Evolutionary conservation across 2,113 vertebrate genomes (phyloP).

Genomic region (Mus musculus): DNA sequence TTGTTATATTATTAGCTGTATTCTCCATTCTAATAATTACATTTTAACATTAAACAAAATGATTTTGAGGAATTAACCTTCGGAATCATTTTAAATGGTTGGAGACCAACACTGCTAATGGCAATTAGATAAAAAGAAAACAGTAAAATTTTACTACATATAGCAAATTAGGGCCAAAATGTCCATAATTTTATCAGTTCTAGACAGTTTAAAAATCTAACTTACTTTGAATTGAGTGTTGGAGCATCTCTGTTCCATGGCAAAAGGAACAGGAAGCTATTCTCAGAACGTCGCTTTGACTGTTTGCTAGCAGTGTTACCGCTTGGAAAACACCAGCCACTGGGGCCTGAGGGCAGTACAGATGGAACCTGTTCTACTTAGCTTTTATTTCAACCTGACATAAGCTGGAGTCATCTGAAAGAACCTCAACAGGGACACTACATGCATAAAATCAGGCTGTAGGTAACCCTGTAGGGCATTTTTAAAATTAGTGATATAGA

Average conservation of each 20-base stretch:
- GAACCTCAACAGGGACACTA: not conserved
- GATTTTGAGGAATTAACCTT: conserved; percentile 1
- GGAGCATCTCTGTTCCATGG: not conserved
- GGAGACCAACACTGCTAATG: not conserved
- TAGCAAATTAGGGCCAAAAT: conserved; percentile 20
- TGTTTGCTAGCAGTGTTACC: conserved; percentile 33
- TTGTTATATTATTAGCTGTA: not conserved
- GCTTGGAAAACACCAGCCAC: conserved; percentile 48
- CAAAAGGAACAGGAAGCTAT: not conserved
- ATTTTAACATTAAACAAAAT: conserved; percentile 19
- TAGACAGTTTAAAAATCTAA: not conserved
- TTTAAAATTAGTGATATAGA: not conserved
- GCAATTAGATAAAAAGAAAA: conserved; percentile 11
- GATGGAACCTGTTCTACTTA: not conserved
- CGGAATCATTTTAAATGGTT: not conserved
- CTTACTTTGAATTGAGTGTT: not conserved
- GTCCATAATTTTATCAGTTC: conserved; percentile 17
- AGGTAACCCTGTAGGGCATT: not conserved
- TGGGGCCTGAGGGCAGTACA: not conserved
- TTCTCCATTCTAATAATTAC: not conserved
- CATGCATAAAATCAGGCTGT: not conserved
- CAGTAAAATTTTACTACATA: not conserved
- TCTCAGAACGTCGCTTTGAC: not conserved
- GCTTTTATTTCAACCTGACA: not conserved
- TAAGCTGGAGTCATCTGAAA: not conserved